Base-by-base conservation (phyloP, 2,113 vertebrate genomes). In the Nycticryphes semicollaris region DNA sequence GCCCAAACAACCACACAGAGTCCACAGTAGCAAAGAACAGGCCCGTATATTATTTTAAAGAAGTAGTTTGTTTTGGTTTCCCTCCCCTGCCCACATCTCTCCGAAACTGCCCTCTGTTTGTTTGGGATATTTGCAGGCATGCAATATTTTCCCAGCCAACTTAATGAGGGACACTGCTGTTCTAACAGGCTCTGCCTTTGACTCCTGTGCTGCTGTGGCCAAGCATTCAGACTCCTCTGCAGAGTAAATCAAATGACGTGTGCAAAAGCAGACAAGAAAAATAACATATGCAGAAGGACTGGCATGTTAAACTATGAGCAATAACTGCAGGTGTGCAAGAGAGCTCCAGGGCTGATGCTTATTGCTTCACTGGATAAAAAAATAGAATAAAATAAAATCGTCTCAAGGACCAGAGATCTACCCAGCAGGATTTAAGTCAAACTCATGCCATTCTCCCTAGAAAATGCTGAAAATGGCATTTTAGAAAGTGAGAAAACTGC, bases 271-370 rank as follows among this genome's bases (percentile, higher is more conserved):
- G 84, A 95, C 43, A 10, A 62, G 87, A 82, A 88, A 93, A 91
- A 66, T 33, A 93, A 83, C 75, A 69, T 22, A 66, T 7, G 59
- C 63, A 66, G 73, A 73, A 84, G 53, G 57, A 48, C 53, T 53
- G 59, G 91, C 70, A 62, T 22, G 50, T 79, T 85, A 73, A 94
- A 76, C 79, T 83, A 74, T 62, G 37, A 95, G 85, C 88, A 92
- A 48, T 80, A 90, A 73, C 75, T 86, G 90, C 92, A 96, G 92
- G 94, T 95, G 90, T 93, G 85, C 82, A 92, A 64, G 75, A 69
- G 35, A 83, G 88, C 37, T 85, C 83, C 87, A 83, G 59, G 50
- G 50, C 59, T 83, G 90, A 80, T 74, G 50, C 45, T 83, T 83
- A 66, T 35, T 85, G 53, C 90, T 80, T 11, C 28, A 37, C 9